These are phyloP conservation scores for Steinernema khuongi DNA, from an alignment of 1,140 invertebrate species.

Conservation along the genomic window DNA sequence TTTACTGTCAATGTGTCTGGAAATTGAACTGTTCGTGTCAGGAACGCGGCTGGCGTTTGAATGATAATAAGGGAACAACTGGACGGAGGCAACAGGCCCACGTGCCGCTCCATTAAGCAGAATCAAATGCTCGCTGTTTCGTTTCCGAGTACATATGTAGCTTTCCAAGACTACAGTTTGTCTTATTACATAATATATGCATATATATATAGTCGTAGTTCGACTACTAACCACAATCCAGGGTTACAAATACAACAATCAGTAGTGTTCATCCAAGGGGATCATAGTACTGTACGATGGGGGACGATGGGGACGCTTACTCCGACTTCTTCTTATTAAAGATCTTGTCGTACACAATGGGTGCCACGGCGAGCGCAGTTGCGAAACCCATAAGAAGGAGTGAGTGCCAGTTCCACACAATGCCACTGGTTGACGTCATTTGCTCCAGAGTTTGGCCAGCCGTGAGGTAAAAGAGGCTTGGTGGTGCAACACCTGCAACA, in stretches of 20 bases:
- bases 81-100: too few species aligned
- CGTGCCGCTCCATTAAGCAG: too few species aligned
- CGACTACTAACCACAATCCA: neutral
- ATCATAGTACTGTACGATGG: neutral
- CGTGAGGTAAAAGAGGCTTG: conserved; percentile 93
- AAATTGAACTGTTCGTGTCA: too few species aligned
- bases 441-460: conserved; percentile 90
- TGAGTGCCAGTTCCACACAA: conserved; percentile 82
- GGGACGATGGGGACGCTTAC: neutral
- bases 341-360: conserved; percentile 76
- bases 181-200: too few species aligned
- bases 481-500: conserved; percentile 84
- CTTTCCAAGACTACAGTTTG: too few species aligned
- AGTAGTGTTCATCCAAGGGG: neutral
- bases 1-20: too few species aligned
- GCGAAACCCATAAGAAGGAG: conserved; percentile 68
- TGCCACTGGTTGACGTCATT: conserved; percentile 79
- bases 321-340: conserved; percentile 73
- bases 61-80: too few species aligned
- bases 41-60: too few species aligned
- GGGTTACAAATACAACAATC: neutral
- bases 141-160: too few species aligned
- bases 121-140: too few species aligned
- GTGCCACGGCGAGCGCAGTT: conserved; percentile 74
- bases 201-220: too few species aligned